These are phyloP conservation scores for Eledona agricola DNA, from an alignment of 2,888 invertebrate genomes.

Conservation along the genomic window DNA sequence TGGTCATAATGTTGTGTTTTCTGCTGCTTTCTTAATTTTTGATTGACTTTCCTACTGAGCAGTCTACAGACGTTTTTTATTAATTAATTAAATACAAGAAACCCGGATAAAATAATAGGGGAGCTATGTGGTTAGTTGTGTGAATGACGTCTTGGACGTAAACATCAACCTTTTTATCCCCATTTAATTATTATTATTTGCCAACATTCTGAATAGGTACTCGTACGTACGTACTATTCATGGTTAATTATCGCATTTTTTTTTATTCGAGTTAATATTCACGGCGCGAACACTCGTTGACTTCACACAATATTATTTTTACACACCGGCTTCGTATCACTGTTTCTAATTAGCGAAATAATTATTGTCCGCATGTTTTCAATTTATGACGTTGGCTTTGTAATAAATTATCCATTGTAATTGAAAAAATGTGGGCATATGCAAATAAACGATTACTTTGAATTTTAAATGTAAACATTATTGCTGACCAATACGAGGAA, in stretches of 20 bases:
- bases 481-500: too few species aligned
- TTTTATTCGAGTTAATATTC: constrained; percentile 9
- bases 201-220: constrained; percentile 10
- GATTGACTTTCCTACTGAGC: too few species aligned
- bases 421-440: constrained; percentile 1
- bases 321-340: constrained; percentile 2
- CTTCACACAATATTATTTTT: constrained; percentile 11
- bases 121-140: too few species aligned
- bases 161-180: constrained; percentile 4
- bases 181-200: constrained; percentile 22
- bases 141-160: too few species aligned
- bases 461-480: too few species aligned
- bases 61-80: too few species aligned
- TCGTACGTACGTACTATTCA: constrained; percentile 6
- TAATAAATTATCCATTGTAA: constrained; percentile 3
- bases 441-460: constrained; percentile 1
- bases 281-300: constrained; percentile 6
- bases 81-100: too few species aligned
- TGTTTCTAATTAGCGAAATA: constrained; percentile 16
- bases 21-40: too few species aligned
- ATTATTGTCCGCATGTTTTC: constrained; percentile 1
- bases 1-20: too few species aligned
- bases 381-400: constrained; percentile 3
- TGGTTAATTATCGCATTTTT: constrained; percentile 11
- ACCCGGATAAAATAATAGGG: too few species aligned